A percentile compares a stretch with the other conserved stretches of the same genome.
Evolutionary conservation across 2,888 invertebrate species (phyloP).

Genomic region (Drosophila borborema): DNA sequence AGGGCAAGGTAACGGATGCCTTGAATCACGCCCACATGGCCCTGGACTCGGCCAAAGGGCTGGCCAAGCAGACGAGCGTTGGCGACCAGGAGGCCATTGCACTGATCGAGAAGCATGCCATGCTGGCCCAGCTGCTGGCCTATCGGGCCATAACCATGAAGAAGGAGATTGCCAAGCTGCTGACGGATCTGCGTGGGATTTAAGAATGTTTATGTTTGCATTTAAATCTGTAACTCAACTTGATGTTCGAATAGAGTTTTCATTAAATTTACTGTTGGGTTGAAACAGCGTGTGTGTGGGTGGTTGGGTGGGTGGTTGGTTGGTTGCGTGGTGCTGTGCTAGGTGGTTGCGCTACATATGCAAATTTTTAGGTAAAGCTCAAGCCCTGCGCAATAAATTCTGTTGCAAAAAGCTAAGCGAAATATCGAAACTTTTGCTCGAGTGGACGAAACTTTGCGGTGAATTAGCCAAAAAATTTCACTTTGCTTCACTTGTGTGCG

Average conservation of each 20-base stretch:
- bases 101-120: slow-evolving; percentile 60
- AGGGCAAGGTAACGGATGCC: slow-evolving; percentile 42
- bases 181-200: slow-evolving; percentile 36
- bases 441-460: slow-evolving; percentile 59
- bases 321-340: not conserved
- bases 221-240: slow-evolving; percentile 19
- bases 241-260: slow-evolving; percentile 36
- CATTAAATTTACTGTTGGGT: slow-evolving; percentile 71
- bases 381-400: slow-evolving; percentile 55
- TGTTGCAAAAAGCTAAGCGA: slow-evolving; percentile 59
- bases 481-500: slow-evolving; percentile 18
- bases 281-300: slow-evolving; percentile 1
- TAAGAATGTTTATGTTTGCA: not conserved
- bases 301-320: not conserved
- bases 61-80: slow-evolving; percentile 23
- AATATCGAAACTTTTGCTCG: slow-evolving; percentile 64
- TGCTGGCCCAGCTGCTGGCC: slow-evolving; percentile 59
- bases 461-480: slow-evolving; percentile 66
- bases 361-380: slow-evolving; percentile 54
- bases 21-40: slow-evolving; percentile 55
- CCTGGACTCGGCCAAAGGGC: slow-evolving; percentile 39
- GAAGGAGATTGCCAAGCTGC: slow-evolving; percentile 53
- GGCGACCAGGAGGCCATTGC: slow-evolving; percentile 26
- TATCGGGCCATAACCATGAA: slow-evolving; percentile 50
- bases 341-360: slow-evolving; percentile 42